These are phyloP conservation scores for Trachurus trachurus DNA, from an alignment of 2,797 vertebrate genomes.

Conservation along the genomic window DNA sequence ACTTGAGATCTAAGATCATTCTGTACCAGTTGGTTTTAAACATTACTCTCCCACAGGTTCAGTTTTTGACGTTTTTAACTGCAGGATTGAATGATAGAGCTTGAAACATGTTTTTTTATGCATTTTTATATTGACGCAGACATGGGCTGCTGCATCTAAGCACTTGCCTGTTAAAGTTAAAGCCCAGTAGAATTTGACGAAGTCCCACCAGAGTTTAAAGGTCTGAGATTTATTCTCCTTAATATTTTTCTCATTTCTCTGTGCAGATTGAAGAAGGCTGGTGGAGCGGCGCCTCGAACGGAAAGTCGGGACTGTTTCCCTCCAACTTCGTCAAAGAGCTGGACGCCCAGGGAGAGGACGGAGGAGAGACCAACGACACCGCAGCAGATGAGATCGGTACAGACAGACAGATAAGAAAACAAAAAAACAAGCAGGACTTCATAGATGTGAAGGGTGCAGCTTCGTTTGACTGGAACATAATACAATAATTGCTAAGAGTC, in stretches of 20 bases:
- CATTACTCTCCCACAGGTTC: neutral
- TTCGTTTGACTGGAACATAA: neutral
- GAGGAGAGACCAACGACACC: constrained; percentile 84
- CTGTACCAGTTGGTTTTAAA: neutral
- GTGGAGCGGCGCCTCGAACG: constrained; percentile 92
- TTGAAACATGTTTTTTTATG: neutral
- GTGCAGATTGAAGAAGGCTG: constrained; percentile 96
- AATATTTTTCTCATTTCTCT: neutral
- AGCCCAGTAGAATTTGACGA: neutral
- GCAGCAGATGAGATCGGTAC: constrained; percentile 89
- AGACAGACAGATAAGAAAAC: neutral
- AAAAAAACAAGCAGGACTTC: neutral
- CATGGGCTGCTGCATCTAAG: neutral
- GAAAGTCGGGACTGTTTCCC: constrained; percentile 92
- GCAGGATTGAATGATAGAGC: neutral
- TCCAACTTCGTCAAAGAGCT: constrained; percentile 98
- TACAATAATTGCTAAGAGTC: neutral
- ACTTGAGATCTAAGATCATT: neutral
- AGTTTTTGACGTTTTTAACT: neutral
- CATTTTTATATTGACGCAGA: neutral
- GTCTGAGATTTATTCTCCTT: too few species aligned
- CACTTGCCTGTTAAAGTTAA: neutral
- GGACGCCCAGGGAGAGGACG: constrained; percentile 86
- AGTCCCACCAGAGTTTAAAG: neutral
- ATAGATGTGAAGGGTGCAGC: constrained; percentile 2